Evolutionary conservation across 1,140 invertebrate species (phyloP).

Genomic region (Bombus confusus): DNA sequence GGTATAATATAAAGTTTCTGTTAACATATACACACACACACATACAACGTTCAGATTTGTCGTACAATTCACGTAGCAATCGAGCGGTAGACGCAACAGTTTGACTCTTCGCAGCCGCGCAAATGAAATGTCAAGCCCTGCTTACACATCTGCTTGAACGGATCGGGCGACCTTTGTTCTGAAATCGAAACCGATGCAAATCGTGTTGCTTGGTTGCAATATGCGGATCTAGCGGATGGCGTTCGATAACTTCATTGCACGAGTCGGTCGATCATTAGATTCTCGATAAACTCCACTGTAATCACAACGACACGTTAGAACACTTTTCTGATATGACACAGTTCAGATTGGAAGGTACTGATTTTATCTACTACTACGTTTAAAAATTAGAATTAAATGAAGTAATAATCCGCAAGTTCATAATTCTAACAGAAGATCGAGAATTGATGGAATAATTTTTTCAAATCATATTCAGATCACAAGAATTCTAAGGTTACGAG

Average conservation of each 20-base stretch:
- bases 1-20: neutral
- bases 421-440: neutral
- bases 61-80: neutral
- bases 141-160: neutral
- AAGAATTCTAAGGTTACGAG: neutral
- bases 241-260: neutral
- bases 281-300: neutral
- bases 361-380: neutral
- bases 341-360: neutral
- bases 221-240: neutral
- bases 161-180: neutral
- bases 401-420: neutral
- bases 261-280: neutral
- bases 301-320: neutral
- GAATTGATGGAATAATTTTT: neutral
- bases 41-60: neutral
- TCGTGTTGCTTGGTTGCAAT: neutral
- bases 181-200: neutral
- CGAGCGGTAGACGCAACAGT: conserved; percentile 23
- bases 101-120: neutral
- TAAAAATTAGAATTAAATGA: no score
- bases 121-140: conserved; percentile 7
- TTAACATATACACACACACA: no score
- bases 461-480: neutral
- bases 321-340: neutral